Evolutionary conservation across 35 echinoderm and acorn worm genomes (phyloP).

Genomic region (Stichopus chloronotus): DNA sequence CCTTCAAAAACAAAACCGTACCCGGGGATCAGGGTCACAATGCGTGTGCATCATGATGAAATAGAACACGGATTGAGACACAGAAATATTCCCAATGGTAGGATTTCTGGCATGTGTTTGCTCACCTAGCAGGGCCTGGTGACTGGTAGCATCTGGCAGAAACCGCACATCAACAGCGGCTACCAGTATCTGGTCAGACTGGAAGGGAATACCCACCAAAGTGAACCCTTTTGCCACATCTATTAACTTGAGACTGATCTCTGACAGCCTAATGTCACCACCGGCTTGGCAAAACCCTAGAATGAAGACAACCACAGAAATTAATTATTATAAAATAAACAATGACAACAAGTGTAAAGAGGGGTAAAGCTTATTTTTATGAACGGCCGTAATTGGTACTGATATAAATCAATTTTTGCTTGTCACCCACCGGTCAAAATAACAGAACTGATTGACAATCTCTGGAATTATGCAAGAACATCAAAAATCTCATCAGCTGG

Average conservation of each 20-base stretch:
- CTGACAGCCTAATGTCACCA: conserved; percentile 91
- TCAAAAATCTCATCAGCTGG: too few relatives aligned
- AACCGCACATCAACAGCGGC: conserved; percentile 93
- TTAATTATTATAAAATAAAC: neutral
- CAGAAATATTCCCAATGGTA: neutral
- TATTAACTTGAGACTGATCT: conserved; percentile 82
- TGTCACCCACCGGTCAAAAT: too few relatives aligned
- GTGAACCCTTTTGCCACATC: conserved; percentile 87
- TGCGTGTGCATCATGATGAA: too few relatives aligned
- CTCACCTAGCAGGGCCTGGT: conserved; percentile 89
- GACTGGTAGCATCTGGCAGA: conserved; percentile 82
- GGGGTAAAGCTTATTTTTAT: too few relatives aligned
- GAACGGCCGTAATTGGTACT: too few relatives aligned
- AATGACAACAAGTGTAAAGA: neutral
- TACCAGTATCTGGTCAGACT: conserved; percentile 91
- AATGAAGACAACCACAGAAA: neutral
- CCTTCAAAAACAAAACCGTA: too few relatives aligned
- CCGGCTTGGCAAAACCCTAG: conserved; percentile 96
- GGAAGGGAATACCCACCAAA: conserved; percentile 90
- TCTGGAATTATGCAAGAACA: too few relatives aligned
- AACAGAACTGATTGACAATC: too few relatives aligned
- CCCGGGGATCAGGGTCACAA: too few relatives aligned
- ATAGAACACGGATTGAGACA: too few relatives aligned
- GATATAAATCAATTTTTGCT: too few relatives aligned
- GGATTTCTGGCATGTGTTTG: neutral